A percentile compares a stretch with the other conserved stretches of the same genome.
Conservation (phyloP, 2,797 vertebrate genomes). For the Galagoides demidoff region DNA sequence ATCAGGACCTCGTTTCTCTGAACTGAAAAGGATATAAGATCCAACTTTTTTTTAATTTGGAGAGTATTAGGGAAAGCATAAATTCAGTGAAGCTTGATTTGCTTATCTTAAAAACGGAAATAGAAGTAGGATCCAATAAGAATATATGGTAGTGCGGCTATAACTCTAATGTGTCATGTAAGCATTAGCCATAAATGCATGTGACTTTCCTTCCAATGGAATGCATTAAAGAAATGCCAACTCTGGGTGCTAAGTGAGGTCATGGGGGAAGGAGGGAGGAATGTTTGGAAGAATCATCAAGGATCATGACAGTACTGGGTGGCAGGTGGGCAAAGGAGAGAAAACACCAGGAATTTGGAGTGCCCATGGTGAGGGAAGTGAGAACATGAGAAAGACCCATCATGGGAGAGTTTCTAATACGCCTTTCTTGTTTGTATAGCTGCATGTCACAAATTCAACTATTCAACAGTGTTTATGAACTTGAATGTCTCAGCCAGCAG, state of each 20-base stretch:
- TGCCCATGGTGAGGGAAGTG: accelerated
- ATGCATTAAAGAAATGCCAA: background rate
- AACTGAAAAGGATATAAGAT: background rate
- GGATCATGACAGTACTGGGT: background rate
- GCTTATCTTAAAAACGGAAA: background rate
- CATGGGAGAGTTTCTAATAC: too few relatives aligned
- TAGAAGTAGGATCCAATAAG: background rate
- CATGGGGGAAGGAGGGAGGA: background rate
- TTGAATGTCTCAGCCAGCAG: background rate
- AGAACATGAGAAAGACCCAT: background rate
- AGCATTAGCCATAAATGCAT: background rate
- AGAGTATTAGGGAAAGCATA: background rate
- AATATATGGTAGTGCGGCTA: background rate
- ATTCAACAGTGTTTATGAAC: background rate
- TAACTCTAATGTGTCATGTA: background rate
- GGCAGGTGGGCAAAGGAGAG: background rate
- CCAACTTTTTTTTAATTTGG: background rate
- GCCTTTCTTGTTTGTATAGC: background rate
- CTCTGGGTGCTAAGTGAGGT: background rate
- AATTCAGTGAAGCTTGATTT: background rate
- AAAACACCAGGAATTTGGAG: background rate
- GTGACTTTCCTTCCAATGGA: background rate
- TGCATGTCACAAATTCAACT: background rate
- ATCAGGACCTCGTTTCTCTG: background rate
- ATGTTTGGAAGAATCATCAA: background rate